These are phyloP conservation scores for Cherax quadricarinatus DNA, from an alignment of 1,140 invertebrate genomes.

Conservation along the genomic window DNA sequence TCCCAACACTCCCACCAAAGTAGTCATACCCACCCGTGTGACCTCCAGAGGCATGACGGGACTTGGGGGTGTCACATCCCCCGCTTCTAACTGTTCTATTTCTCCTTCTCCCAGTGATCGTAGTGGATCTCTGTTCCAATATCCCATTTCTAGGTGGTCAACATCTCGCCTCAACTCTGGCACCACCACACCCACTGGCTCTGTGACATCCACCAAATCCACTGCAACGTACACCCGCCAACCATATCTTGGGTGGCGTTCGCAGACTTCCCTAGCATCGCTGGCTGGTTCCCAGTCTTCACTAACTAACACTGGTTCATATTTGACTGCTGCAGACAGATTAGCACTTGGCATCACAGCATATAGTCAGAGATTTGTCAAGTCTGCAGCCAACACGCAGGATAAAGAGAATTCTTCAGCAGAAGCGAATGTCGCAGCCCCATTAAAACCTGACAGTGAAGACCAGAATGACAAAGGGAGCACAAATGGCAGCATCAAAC, in stretches of 20 bases:
- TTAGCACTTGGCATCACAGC: slow-evolving; percentile 80
- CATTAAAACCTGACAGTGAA: not conserved
- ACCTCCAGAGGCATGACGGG: slow-evolving; percentile 58
- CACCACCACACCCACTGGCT: slow-evolving; percentile 74
- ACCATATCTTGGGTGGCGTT: slow-evolving; percentile 93
- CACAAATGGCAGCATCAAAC: slow-evolving; percentile 40
- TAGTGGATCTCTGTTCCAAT: slow-evolving; percentile 73
- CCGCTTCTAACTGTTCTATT: slow-evolving; percentile 66
- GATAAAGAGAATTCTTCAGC: slow-evolving; percentile 47
- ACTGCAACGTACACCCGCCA: slow-evolving; percentile 76
- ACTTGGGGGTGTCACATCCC: slow-evolving; percentile 55
- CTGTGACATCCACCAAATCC: slow-evolving; percentile 52
- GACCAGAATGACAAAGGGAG: slow-evolving; percentile 26
- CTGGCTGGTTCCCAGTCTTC: slow-evolving; percentile 76
- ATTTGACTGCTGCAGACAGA: slow-evolving; percentile 89
- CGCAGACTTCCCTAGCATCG: slow-evolving; percentile 88
- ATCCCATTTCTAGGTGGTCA: slow-evolving; percentile 86
- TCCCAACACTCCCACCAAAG: slow-evolving; percentile 72
- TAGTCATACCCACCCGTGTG: slow-evolving; percentile 73
- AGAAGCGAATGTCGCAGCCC: slow-evolving; percentile 15
- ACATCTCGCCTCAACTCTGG: slow-evolving; percentile 89
- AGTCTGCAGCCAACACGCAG: slow-evolving; percentile 6
- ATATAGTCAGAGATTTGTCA: slow-evolving; percentile 72
- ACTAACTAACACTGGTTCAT: slow-evolving; percentile 73
- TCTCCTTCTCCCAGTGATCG: slow-evolving; percentile 65